A percentile compares a stretch with the other conserved stretches of the same genome.
Conservation (phyloP, 2,888 invertebrate species). For the Altica lythri region DNA sequence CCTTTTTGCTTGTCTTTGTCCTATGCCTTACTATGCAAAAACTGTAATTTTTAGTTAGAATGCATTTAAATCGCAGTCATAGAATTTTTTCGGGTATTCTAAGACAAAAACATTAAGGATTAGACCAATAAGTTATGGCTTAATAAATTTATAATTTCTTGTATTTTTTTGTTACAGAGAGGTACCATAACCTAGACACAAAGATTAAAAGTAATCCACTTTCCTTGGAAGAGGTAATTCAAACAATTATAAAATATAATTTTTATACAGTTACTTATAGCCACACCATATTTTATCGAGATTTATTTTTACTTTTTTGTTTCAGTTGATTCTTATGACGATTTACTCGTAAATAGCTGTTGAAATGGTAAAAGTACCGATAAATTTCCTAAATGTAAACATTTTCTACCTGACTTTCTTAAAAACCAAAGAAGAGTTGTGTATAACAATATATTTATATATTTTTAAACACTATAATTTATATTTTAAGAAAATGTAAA, state of each 20-base stretch:
- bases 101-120: too few relatives aligned
- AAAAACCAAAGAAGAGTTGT: slow-evolving; percentile 40
- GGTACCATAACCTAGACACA: slow-evolving; percentile 71
- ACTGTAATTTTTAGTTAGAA: too few relatives aligned
- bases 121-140: too few relatives aligned
- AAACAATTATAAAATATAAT: not conserved
- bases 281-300: not conserved
- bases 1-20: too few relatives aligned
- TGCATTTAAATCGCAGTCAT: too few relatives aligned
- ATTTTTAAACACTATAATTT: too few relatives aligned
- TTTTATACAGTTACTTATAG: not conserved
- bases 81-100: too few relatives aligned
- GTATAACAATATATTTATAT: slow-evolving; percentile 29
- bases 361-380: too few relatives aligned
- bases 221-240: slow-evolving; percentile 70
- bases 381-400: too few relatives aligned
- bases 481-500: too few relatives aligned
- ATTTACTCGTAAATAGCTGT: slow-evolving; percentile 63
- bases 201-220: slow-evolving; percentile 74
- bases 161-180: slow-evolving; percentile 58
- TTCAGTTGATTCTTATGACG: slow-evolving; percentile 66
- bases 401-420: slow-evolving; percentile 15
- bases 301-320: slow-evolving; percentile 15
- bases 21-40: too few relatives aligned
- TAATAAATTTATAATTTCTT: too few relatives aligned